Conservation (phyloP, 2,797 vertebrate genomes). For the Rhadinocentrus ornatus region DNA sequence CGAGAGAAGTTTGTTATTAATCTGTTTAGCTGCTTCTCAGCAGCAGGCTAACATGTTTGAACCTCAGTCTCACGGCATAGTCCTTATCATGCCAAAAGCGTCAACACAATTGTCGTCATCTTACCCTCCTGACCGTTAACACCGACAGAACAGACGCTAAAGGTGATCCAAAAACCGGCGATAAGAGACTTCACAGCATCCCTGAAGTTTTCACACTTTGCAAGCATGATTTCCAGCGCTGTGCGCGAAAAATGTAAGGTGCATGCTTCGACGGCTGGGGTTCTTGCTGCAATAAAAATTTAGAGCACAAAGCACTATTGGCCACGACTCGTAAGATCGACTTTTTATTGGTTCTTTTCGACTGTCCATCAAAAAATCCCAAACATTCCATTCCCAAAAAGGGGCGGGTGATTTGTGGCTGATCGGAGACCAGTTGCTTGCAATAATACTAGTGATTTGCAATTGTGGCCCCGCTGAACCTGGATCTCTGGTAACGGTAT, state of each 20-base stretch:
- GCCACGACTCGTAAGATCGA: slow-evolving; percentile 30
- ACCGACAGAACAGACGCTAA: slow-evolving; percentile 47
- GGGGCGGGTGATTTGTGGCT: slow-evolving; percentile 33
- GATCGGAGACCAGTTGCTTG: slow-evolving; percentile 41
- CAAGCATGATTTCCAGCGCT: slow-evolving; percentile 73
- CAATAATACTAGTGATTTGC: neutral
- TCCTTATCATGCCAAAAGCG: slow-evolving; percentile 16
- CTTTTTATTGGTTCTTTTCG: slow-evolving; percentile 63
- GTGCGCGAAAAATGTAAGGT: slow-evolving; percentile 40
- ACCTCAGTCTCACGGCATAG: slow-evolving; percentile 6
- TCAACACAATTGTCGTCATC: slow-evolving; percentile 35
- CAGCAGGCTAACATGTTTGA: neutral
- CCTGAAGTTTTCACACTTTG: slow-evolving; percentile 47
- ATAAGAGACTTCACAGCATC: slow-evolving; percentile 63
- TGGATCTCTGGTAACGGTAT: neutral
- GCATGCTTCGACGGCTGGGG: slow-evolving; percentile 41
- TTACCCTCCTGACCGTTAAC: slow-evolving; percentile 81
- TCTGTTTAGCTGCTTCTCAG: neutral
- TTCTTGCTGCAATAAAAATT: slow-evolving; percentile 47
- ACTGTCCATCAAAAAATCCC: slow-evolving; percentile 64
- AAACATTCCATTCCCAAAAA: slow-evolving; percentile 62
- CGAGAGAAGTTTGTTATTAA: neutral
- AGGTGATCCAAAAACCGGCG: slow-evolving; percentile 63
- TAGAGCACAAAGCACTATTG: slow-evolving; percentile 56
- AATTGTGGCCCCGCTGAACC: slow-evolving; percentile 1